Evolutionary conservation across 2,797 vertebrate genomes (phyloP).

Genomic region (Bucorvus abyssinicus): DNA sequence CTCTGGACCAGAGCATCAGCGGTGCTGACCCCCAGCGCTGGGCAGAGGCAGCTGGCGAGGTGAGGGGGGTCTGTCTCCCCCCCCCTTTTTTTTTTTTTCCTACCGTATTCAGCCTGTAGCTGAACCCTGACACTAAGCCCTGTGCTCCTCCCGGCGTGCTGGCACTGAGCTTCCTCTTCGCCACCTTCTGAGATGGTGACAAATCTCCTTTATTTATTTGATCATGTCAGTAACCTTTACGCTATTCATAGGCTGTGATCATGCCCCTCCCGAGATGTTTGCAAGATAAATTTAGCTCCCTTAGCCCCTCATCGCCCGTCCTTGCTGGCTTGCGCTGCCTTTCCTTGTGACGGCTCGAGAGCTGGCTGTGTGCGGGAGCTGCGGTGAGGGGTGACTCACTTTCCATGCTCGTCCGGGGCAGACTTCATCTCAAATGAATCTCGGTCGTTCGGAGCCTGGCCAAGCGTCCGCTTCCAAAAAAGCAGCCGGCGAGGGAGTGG

Average conservation of each 20-base stretch:
- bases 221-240: not conserved
- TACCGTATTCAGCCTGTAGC: not conserved
- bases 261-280: not conserved
- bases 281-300: slow-evolving; percentile 29
- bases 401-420: slow-evolving; percentile 3
- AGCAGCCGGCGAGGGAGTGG: slow-evolving; percentile 11
- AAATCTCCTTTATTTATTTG: slow-evolving; percentile 4
- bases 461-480: not conserved
- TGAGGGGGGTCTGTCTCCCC: rapidly evolving
- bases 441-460: not conserved
- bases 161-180: not conserved
- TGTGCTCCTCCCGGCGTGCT: not conserved
- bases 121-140: not conserved
- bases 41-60: not conserved
- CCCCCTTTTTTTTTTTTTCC: rapidly evolving
- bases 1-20: rapidly evolving
- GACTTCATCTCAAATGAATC: slow-evolving; percentile 45
- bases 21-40: not conserved
- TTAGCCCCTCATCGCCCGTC: not conserved
- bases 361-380: not conserved
- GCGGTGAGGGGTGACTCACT: slow-evolving; percentile 8
- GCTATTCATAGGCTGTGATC: not conserved
- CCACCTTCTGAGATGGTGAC: slow-evolving; percentile 1
- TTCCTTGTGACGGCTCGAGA: not conserved
- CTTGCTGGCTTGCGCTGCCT: not conserved